Evolutionary conservation across 1,140 invertebrate species (phyloP).

Genomic region (Drosophila nigromelanica): DNA sequence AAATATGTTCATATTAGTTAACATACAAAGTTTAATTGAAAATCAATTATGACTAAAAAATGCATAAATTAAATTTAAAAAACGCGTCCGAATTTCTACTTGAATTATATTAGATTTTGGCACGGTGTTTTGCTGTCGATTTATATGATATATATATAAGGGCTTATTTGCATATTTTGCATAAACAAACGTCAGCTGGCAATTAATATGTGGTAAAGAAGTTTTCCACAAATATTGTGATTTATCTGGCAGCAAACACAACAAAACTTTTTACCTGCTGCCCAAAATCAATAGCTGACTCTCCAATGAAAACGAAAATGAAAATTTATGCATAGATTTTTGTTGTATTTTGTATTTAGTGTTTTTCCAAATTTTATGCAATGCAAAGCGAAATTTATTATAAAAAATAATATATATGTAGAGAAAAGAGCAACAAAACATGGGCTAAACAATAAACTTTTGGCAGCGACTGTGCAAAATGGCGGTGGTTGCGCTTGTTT

Average conservation of each 20-base stretch:
- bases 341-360: not conserved
- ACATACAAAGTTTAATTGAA: too few relatives aligned
- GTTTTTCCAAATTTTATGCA: slow-evolving; percentile 36
- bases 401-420: slow-evolving; percentile 35
- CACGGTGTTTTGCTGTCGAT: too few relatives aligned
- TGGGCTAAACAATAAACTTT: slow-evolving; percentile 69
- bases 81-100: too few relatives aligned
- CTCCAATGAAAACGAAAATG: slow-evolving; percentile 8
- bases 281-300: slow-evolving; percentile 60
- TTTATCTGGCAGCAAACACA: slow-evolving; percentile 24
- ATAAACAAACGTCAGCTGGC: slow-evolving; percentile 20
- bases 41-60: too few relatives aligned
- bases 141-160: too few relatives aligned
- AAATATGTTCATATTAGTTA: too few relatives aligned
- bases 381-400: slow-evolving; percentile 55
- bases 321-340: slow-evolving; percentile 55
- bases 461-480: slow-evolving; percentile 54
- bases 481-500: slow-evolving; percentile 7
- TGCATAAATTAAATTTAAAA: too few relatives aligned
- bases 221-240: slow-evolving; percentile 35
- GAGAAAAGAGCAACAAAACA: slow-evolving; percentile 22
- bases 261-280: slow-evolving; percentile 38
- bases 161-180: not conserved
- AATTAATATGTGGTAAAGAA: slow-evolving; percentile 28
- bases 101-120: too few relatives aligned